Percentiles rank a stretch among this genome's conserved stretches.
phyloP scores from a whole-genome alignment of 2,113 vertebrate species.

The Okapia johnstoni region DNA sequence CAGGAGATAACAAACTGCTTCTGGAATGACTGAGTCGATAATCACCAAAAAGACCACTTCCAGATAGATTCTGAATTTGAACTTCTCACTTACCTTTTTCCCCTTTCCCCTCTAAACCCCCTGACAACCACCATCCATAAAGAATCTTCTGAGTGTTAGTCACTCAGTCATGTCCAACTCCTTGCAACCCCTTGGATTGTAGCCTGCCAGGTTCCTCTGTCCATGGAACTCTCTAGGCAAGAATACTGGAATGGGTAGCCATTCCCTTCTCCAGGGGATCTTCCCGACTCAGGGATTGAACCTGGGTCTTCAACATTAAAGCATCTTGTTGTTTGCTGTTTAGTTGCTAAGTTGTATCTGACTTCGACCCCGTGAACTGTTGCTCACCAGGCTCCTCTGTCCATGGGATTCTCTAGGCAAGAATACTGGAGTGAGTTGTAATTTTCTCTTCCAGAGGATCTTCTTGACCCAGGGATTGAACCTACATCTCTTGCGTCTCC shows the following conservation, averaged over 20 bases:
- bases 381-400: not conserved
- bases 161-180: not conserved
- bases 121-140: not conserved
- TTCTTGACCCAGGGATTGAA: not conserved
- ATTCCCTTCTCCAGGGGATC: not conserved
- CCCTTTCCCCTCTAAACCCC: accelerated
- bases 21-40: not conserved
- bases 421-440: not conserved
- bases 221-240: not conserved
- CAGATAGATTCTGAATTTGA: not conserved
- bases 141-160: not conserved
- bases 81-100: not conserved
- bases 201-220: not conserved
- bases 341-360: not conserved
- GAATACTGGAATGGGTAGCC: not conserved
- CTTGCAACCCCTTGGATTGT: not conserved
- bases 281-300: not conserved
- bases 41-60: not conserved
- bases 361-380: not conserved
- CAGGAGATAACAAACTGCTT: not conserved
- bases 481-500: not conserved
- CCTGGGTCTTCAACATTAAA: not conserved
- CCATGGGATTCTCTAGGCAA: not conserved
- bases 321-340: not conserved
- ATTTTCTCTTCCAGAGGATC: not conserved